phyloP scores from a whole-genome alignment of 2,113 vertebrate genomes.

The Onychostoma macrolepis region DNA sequence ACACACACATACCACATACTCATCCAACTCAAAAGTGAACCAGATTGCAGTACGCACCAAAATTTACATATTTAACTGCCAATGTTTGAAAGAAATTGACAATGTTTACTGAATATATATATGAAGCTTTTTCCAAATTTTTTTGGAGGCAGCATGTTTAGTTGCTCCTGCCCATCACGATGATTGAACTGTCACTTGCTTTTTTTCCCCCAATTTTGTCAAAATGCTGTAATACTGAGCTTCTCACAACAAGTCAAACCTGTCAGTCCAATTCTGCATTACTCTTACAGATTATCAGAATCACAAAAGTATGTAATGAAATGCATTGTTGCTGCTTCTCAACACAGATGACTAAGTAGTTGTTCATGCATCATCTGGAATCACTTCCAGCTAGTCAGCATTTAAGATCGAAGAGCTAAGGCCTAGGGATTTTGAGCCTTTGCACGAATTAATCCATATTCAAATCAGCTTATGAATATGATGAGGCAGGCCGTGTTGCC shows the following conservation, averaged over 20 bases:
- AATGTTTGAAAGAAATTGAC: not conserved
- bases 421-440: conserved; percentile 11
- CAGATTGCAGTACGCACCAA: not conserved
- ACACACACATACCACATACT: conserved; percentile 30
- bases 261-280: not conserved
- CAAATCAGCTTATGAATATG: conserved; percentile 56
- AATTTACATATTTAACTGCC: not conserved
- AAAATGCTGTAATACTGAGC: not conserved
- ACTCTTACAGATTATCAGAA: not conserved
- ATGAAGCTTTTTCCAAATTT: not conserved
- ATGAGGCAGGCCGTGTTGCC: conserved; percentile 56
- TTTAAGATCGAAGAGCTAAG: not conserved
- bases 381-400: conserved; percentile 19
- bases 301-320: conserved; percentile 3
- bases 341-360: not conserved
- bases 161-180: not conserved
- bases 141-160: not conserved
- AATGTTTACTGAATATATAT: conserved; percentile 26
- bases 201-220: not conserved
- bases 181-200: not conserved
- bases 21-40: conserved; percentile 8
- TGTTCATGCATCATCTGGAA: conserved; percentile 21
- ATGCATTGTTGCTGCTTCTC: not conserved
- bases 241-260: not conserved
- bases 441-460: conserved; percentile 20